Percentiles rank a stretch among this genome's conserved stretches.
These are phyloP conservation scores for Neodon shergylaensis DNA, from an alignment of 2,113 vertebrate species.

Conservation along the genomic window DNA sequence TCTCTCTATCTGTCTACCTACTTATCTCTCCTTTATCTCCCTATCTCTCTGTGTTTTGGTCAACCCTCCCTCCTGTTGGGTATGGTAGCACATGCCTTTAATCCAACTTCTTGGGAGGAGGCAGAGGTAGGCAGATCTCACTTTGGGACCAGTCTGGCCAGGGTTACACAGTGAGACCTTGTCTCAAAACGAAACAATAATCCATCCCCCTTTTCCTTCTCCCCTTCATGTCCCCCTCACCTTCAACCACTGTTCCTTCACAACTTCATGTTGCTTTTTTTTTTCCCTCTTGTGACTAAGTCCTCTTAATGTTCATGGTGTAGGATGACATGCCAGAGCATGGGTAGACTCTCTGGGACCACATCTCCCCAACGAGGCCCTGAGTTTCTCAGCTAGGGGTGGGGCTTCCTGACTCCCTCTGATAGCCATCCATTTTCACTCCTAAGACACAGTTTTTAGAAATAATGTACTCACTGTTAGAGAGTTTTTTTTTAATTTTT, in stretches of 20 bases:
- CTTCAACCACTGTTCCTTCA: background rate
- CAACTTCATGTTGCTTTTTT: background rate
- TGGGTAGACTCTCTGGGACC: background rate
- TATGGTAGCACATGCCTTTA: background rate
- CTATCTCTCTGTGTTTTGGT: background rate
- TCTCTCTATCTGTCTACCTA: too few relatives aligned
- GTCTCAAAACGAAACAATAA: background rate
- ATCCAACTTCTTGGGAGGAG: background rate
- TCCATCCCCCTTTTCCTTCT: too few relatives aligned
- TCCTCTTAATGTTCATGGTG: background rate
- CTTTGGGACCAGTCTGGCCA: background rate
- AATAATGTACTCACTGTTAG: background rate
- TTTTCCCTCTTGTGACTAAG: too few relatives aligned
- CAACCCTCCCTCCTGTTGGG: background rate
- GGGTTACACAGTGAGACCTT: background rate
- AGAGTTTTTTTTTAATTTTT: background rate
- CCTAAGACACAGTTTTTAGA: background rate
- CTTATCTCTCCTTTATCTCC: too few relatives aligned
- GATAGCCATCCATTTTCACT: background rate
- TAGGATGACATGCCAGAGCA: background rate
- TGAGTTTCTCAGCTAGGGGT: background rate
- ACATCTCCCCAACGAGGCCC: background rate
- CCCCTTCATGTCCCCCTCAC: accelerated
- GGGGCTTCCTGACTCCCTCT: background rate
- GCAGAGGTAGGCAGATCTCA: background rate